Conservation (phyloP, 2,797 vertebrate species). For the Enoplosus armatus region DNA sequence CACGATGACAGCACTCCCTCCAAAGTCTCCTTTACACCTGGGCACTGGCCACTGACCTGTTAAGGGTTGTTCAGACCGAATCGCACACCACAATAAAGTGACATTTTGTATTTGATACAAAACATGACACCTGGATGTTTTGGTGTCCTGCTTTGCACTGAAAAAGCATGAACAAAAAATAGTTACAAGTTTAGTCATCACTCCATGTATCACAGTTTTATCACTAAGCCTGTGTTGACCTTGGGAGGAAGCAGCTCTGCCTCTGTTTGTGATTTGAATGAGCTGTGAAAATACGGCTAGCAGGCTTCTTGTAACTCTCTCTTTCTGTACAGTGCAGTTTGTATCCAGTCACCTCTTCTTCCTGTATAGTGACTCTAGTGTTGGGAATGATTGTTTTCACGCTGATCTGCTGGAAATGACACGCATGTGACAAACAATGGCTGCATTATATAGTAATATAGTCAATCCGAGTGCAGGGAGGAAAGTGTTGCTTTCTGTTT, state of each 20-base stretch:
- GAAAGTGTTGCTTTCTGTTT: conserved; percentile 15
- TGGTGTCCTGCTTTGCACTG: conserved; percentile 1
- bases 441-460: conserved; percentile 55
- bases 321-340: conserved; percentile 10
- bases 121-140: conserved; percentile 15
- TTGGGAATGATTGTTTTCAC: conserved; percentile 57
- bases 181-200: background rate
- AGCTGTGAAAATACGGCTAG: conserved; percentile 20
- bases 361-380: conserved; percentile 28
- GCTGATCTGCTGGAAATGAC: conserved; percentile 47
- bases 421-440: conserved; percentile 60
- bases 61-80: background rate
- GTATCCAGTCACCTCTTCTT: conserved; percentile 40
- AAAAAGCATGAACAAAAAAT: background rate
- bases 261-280: conserved; percentile 17
- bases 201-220: conserved; percentile 16
- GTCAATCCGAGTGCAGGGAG: conserved; percentile 10
- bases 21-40: conserved; percentile 54
- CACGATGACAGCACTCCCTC: conserved; percentile 37
- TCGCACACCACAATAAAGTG: background rate
- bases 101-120: background rate
- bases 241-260: conserved; percentile 5
- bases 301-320: conserved; percentile 22
- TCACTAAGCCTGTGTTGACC: background rate
- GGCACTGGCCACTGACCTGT: conserved; percentile 19